These are phyloP conservation scores for Eonycteris spelaea DNA, from an alignment of 2,113 vertebrate genomes.

Conservation along the genomic window DNA sequence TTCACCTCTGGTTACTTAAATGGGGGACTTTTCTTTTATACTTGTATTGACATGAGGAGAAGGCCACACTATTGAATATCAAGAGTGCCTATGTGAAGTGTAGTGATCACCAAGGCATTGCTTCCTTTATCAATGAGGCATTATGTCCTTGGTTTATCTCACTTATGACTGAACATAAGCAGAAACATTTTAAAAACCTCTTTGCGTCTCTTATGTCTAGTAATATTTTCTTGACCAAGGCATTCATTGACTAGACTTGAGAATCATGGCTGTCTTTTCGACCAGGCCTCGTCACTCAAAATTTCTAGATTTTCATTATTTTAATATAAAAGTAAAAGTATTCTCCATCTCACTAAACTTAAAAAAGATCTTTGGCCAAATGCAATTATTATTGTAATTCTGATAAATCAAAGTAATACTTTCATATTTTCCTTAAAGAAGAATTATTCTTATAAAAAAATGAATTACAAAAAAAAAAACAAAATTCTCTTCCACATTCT, in stretches of 20 bases:
- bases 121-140: background rate
- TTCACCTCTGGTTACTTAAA: background rate
- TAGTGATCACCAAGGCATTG: background rate
- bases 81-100: rapidly evolving
- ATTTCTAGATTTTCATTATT: background rate
- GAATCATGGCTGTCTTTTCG: background rate
- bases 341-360: background rate
- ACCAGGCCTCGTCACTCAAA: background rate
- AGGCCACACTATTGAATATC: background rate
- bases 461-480: background rate
- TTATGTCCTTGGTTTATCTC: background rate
- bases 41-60: background rate
- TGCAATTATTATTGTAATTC: background rate
- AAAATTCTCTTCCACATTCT: background rate
- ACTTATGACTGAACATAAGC: background rate
- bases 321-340: background rate
- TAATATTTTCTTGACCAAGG: background rate
- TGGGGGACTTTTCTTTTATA: background rate
- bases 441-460: background rate
- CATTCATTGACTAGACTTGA: background rate
- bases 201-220: background rate
- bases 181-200: background rate
- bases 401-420: background rate
- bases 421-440: background rate
- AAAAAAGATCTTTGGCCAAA: background rate